phyloP scores from a whole-genome alignment of 2,797 vertebrate genomes.

The Anisognathus igniventris region DNA sequence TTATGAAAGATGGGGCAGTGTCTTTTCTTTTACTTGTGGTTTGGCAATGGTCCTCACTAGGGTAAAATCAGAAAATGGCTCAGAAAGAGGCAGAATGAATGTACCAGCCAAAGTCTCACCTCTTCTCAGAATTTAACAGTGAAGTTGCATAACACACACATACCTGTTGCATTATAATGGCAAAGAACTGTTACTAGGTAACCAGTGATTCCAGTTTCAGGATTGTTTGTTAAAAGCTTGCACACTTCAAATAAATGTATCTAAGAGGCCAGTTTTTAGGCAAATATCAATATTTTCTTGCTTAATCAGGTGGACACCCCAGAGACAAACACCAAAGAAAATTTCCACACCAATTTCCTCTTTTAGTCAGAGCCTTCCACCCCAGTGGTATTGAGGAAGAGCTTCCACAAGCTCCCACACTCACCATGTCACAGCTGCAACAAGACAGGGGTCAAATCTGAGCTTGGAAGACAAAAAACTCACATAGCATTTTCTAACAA shows the following conservation, averaged over 20 bases:
- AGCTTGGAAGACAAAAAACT: not conserved
- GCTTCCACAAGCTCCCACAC: not conserved
- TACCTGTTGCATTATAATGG: slow-evolving; percentile 32
- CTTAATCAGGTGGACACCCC: not conserved
- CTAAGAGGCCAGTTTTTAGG: not conserved
- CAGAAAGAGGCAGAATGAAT: slow-evolving; percentile 13
- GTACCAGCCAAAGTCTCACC: slow-evolving; percentile 43
- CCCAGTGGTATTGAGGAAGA: not conserved
- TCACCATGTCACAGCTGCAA: not conserved
- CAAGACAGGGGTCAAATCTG: not conserved
- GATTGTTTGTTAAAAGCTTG: slow-evolving; percentile 24
- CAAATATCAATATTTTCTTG: not conserved
- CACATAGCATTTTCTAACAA: not conserved
- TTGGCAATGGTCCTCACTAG: slow-evolving; percentile 4
- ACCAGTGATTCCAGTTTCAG: not conserved
- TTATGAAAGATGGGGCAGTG: not conserved
- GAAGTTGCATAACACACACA: slow-evolving; percentile 5
- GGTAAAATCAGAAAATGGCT: slow-evolving; percentile 45
- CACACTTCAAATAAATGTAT: not conserved
- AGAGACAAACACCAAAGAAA: not conserved
- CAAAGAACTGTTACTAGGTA: slow-evolving; percentile 41
- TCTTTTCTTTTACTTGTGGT: slow-evolving; percentile 13
- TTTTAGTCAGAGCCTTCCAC: not conserved
- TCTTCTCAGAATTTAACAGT: slow-evolving; percentile 44
- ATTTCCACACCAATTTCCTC: not conserved